phyloP scores from a whole-genome alignment of 2,888 invertebrate genomes.

The Hydraecia micacea region DNA sequence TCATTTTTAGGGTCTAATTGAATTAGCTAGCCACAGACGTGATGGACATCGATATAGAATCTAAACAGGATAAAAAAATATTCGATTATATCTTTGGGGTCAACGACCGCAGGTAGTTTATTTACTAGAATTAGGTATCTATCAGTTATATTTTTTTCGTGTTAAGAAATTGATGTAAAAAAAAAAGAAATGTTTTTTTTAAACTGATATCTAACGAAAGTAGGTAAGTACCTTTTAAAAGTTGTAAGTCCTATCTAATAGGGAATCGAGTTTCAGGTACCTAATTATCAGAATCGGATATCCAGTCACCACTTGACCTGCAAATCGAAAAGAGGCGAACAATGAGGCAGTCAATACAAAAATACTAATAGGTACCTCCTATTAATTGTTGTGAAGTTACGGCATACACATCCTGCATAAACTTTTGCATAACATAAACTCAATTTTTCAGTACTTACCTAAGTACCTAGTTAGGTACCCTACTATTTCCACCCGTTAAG shows the following conservation, averaged over 20 bases:
- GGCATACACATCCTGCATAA: constrained; percentile 19
- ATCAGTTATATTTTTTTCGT: neutral
- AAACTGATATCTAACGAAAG: no score
- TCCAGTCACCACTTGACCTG: neutral
- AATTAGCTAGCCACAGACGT: neutral
- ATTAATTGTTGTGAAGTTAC: constrained; percentile 9
- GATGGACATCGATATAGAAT: neutral
- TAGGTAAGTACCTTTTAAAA: neutral
- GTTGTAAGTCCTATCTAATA: neutral
- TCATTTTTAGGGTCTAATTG: neutral
- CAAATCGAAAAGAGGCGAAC: neutral
- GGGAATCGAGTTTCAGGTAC: no score
- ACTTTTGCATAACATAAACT: constrained; percentile 23
- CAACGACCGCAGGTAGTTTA: neutral
- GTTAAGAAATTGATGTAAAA: neutral
- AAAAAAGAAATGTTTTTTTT: neutral
- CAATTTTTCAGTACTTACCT: constrained; percentile 36
- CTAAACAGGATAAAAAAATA: neutral
- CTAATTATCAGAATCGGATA: neutral
- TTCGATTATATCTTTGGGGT: neutral
- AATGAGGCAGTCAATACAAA: neutral
- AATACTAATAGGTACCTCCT: neutral
- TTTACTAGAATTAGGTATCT: neutral
- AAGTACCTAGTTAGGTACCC: constrained; percentile 11
- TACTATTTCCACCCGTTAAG: constrained; percentile 32